Evolutionary conservation across 92 coral and sea anemone genomes (phyloP), one percentile per base, ranked within the genome.

Genomic region (Epizoanthus stellaris): DNA sequence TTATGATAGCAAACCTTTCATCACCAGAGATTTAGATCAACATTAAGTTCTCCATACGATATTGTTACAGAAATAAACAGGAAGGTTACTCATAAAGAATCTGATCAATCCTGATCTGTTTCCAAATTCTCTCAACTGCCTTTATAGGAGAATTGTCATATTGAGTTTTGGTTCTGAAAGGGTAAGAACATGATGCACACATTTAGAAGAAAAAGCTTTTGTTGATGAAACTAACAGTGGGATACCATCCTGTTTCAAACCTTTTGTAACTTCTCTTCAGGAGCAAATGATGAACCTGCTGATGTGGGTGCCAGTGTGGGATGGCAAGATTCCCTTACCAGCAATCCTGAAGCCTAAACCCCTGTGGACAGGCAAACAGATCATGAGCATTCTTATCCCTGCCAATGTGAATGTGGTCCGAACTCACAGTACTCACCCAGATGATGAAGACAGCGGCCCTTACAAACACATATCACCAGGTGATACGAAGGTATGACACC

Each of bases 391-490:
- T 90, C 80, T 97, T 74, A 97, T 97, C 68, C 99, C 99, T 62
- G 97, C 94, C 74, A 95, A 97, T 56, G 98, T 97, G 53, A 97
- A 97, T 65, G 93, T 94, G 85, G 88, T 97, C 76, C 82, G 99
- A 70, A 92, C 95, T 13, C 99, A 97, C 91, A 97, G 99, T 73
- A 97, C 99, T 43, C 99, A 97, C 70, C 99, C 99, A 53, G 99
- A 97, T 81, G 98, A 97, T 70, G 99, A 97, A 76, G 99, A 97
- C 67, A 92, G 96, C 19, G 99, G 99, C 0, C 97, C 98, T 0
- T 97, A 94, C 89, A 97, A 90, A 75, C 90, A 92, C 83, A 97
- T 94, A 66, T 97, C 99, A 45, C 99, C 99, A 75, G 99, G 99
- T 56, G 99, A 97, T 80, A 97, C 99, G 21, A 97, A 90, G 93